phyloP scores from a whole-genome alignment of 2,888 invertebrate species.

The Cryptophagus acutangulus region DNA sequence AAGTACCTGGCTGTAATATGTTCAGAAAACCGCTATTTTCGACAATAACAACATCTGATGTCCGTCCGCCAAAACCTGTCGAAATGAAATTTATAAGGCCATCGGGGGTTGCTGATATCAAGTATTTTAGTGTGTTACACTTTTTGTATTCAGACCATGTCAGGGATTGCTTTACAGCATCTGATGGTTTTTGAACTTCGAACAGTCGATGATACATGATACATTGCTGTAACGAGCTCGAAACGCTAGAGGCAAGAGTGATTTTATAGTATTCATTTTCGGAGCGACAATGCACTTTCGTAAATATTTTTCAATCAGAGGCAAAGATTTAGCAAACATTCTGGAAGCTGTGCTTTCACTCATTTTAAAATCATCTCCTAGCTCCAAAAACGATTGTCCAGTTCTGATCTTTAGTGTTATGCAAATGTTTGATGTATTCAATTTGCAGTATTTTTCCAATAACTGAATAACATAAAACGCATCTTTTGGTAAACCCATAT shows the following conservation, averaged over 20 bases:
- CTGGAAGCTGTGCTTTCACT: slow-evolving; percentile 8
- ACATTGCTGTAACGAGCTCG: slow-evolving; percentile 13
- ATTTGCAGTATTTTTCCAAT: slow-evolving; percentile 15
- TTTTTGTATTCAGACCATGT: slow-evolving; percentile 36
- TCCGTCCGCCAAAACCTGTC: slow-evolving; percentile 23
- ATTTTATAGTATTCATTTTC: slow-evolving; percentile 1
- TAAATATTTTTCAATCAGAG: slow-evolving; percentile 12
- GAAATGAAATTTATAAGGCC: slow-evolving; percentile 30
- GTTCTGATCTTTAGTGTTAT: slow-evolving; percentile 10
- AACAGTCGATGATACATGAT: slow-evolving; percentile 26
- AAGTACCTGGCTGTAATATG: slow-evolving; percentile 13
- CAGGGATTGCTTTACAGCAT: slow-evolving; percentile 27
- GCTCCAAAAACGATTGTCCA: slow-evolving; percentile 10
- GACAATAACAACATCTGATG: slow-evolving; percentile 17
- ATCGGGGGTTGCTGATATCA: slow-evolving; percentile 28
- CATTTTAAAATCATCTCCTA: slow-evolving; percentile 18
- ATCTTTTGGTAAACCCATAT: slow-evolving; percentile 14
- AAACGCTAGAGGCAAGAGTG: slow-evolving; percentile 9
- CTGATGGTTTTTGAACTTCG: slow-evolving; percentile 27
- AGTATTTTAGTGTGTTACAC: slow-evolving; percentile 33
- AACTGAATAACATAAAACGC: slow-evolving; percentile 13
- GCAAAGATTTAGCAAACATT: slow-evolving; percentile 15
- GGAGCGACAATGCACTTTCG: background rate
- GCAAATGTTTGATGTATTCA: background rate
- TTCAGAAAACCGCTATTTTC: slow-evolving; percentile 27